These are phyloP conservation scores for Murina feae DNA, from an alignment of 2,113 vertebrate genomes.

Conservation along the genomic window DNA sequence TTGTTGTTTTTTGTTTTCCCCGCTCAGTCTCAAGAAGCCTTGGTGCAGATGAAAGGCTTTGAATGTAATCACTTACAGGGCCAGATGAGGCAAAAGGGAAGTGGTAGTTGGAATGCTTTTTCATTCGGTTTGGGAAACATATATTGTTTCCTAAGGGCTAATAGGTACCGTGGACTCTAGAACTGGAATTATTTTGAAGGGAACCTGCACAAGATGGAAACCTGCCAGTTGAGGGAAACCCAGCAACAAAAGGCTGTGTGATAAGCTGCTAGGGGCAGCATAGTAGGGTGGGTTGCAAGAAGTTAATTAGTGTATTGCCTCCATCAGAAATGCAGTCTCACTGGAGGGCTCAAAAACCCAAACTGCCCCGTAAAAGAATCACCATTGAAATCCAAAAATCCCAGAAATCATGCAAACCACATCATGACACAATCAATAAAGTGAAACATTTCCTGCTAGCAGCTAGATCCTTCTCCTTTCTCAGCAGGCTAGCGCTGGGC, in stretches of 20 bases:
- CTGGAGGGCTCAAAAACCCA: background rate
- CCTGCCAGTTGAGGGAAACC: background rate
- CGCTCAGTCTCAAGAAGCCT: background rate
- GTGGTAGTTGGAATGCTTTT: background rate
- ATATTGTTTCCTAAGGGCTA: background rate
- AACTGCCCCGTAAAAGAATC: background rate
- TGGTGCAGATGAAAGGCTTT: background rate
- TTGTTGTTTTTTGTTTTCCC: background rate
- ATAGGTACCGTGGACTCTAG: background rate
- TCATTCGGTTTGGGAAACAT: background rate
- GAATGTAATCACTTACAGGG: background rate
- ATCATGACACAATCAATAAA: background rate
- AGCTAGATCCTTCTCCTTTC: background rate
- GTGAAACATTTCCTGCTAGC: background rate
- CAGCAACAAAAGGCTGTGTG: background rate
- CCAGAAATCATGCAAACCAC: background rate
- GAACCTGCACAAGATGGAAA: background rate
- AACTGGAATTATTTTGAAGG: background rate
- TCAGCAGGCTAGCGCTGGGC: background rate
- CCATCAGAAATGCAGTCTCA: background rate
- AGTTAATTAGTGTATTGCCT: background rate
- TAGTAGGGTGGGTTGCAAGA: background rate
- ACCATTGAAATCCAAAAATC: background rate
- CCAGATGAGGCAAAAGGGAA: background rate
- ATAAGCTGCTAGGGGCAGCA: background rate